Conservation (phyloP, 2,888 invertebrate species). For the Mesodorylaimus sp. region DNA sequence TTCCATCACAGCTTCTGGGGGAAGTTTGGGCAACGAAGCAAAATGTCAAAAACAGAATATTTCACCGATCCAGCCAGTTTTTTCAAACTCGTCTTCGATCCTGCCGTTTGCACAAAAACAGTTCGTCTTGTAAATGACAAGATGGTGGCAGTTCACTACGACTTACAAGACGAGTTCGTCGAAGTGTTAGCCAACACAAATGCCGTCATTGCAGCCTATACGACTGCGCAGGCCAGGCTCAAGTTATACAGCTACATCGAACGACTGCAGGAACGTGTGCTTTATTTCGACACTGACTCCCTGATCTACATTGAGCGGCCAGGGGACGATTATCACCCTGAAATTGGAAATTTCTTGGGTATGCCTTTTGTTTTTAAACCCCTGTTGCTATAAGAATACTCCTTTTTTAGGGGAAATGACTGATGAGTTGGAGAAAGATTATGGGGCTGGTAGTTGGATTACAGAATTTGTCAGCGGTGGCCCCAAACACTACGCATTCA, state of each 20-base stretch:
- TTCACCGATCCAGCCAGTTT: conserved; percentile 3
- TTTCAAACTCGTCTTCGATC: conserved; percentile 8
- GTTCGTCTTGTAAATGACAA: conserved; percentile 7
- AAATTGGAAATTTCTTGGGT: too few relatives aligned
- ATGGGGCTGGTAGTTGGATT: too few relatives aligned
- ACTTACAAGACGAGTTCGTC: conserved; percentile 3
- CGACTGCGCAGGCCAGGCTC: conserved; percentile 26
- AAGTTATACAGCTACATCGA: conserved; percentile 26
- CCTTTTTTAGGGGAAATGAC: too few relatives aligned
- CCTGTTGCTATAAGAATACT: too few relatives aligned
- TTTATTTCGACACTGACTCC: conserved; percentile 33
- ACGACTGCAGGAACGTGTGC: conserved; percentile 18
- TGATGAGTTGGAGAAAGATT: too few relatives aligned
- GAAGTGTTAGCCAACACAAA: conserved; percentile 13
- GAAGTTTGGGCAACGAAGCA: neutral
- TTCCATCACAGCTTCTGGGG: neutral
- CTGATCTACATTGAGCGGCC: too few relatives aligned
- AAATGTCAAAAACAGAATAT: conserved; percentile 1
- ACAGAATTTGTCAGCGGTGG: too few relatives aligned
- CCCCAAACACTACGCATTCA: too few relatives aligned
- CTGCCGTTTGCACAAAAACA: neutral
- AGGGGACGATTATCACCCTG: too few relatives aligned
- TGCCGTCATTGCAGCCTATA: conserved; percentile 28
- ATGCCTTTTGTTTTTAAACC: too few relatives aligned
- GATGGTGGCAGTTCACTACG: conserved; percentile 3